Evolutionary conservation across 2,888 invertebrate genomes (phyloP).

Genomic region (Aricia artaxerxes): DNA sequence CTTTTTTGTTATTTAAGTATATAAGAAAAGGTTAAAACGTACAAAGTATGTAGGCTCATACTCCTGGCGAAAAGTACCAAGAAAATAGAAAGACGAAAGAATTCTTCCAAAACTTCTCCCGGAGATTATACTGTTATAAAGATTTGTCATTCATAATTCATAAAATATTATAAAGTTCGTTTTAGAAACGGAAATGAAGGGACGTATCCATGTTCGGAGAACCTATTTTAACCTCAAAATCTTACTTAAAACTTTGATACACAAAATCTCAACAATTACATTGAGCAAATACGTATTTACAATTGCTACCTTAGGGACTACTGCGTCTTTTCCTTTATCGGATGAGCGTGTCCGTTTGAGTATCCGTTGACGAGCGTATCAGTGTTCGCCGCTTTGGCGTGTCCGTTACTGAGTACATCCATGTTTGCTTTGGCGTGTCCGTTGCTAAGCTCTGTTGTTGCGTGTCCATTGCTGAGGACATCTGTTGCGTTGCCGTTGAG

Average conservation of each 20-base stretch:
- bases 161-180: not conserved
- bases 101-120: not conserved
- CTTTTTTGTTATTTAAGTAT: not conserved
- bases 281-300: constrained; percentile 30
- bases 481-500: constrained; percentile 35
- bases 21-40: not conserved
- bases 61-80: not conserved
- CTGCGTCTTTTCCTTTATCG: constrained; percentile 26
- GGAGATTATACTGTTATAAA: not conserved
- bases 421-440: constrained; percentile 37
- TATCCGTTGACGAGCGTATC: constrained; percentile 17
- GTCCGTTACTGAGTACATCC: not conserved
- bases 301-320: not conserved
- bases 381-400: constrained; percentile 34
- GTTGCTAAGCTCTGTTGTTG: constrained; percentile 34
- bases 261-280: constrained; percentile 25
- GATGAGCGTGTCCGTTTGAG: constrained; percentile 15
- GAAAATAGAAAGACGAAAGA: not conserved
- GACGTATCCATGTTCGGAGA: not conserved
- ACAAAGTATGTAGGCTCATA: not conserved
- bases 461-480: constrained; percentile 29
- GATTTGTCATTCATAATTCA: not conserved
- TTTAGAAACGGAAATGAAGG: constrained; percentile 30
- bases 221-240: constrained; percentile 28
- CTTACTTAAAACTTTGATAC: constrained; percentile 22